Conservation (phyloP, 2,113 vertebrate species). For the Oreocharis arfaki region DNA sequence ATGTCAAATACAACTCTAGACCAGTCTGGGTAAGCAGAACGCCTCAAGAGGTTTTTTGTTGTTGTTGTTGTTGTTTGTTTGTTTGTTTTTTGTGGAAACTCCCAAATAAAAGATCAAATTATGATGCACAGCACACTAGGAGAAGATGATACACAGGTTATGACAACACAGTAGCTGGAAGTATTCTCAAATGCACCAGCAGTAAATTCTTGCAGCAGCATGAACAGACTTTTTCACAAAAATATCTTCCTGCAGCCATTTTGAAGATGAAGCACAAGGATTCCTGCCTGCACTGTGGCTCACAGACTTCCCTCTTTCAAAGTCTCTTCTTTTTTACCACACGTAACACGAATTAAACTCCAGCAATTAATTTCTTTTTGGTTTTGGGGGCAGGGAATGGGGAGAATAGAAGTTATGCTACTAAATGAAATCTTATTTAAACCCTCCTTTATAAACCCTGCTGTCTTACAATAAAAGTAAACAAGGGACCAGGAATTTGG, state of each 20-base stretch:
- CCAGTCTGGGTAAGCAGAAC: not conserved
- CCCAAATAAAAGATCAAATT: not conserved
- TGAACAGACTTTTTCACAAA: not conserved
- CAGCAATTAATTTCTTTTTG: not conserved
- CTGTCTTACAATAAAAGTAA: not conserved
- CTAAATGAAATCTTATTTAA: not conserved
- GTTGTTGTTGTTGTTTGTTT: too few species aligned
- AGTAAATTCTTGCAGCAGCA: not conserved
- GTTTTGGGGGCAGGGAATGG: too few species aligned
- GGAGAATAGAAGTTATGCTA: not conserved
- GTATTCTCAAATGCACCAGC: not conserved
- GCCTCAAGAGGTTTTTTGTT: not conserved
- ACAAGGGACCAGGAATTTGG: not conserved
- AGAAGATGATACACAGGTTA: not conserved
- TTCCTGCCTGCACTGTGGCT: not conserved
- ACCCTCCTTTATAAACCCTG: not conserved
- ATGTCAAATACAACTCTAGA: not conserved
- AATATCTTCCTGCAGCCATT: not conserved
- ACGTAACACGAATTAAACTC: not conserved
- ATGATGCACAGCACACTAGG: not conserved
- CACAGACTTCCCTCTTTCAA: fast-evolving
- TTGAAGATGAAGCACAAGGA: not conserved
- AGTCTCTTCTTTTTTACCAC: not conserved
- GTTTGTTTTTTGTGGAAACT: not conserved
- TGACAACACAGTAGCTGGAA: not conserved